Base-by-base conservation (phyloP, 1,140 invertebrate genomes). In the Brachionus sp. region DNA sequence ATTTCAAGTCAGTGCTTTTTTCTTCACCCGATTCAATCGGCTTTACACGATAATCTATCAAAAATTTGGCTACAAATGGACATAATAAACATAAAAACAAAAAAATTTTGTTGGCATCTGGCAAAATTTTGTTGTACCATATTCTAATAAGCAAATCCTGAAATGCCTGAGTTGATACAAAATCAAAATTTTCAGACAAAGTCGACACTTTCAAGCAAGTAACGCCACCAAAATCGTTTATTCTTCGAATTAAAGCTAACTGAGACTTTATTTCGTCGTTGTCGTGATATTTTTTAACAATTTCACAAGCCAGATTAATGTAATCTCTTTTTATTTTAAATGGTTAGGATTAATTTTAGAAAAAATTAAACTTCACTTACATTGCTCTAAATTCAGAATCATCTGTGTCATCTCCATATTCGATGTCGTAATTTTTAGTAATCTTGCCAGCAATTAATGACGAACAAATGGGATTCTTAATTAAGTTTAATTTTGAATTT, bases 71-170 rank as follows among this genome's bases (percentile, higher is more conserved):
- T 12, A 66, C 19, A 62, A 80, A 80, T n/a, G 77, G 77, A 66
- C 6, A 16, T n/a, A 37, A 7, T 42, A 80, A 10, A 19, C 50
- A 57, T 12, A 80, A 13, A 19, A 53, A 62, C 0, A 80, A 12
- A 25, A 35, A n/a, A 25, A 19, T 33, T 80, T 80, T 80, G n/a
- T 39, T 39, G 3, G 77, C 29, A 2, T 80, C 77, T 25, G 77
- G 77, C 19, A 80, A n/a, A 25, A 80, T 80, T 66, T 62, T 80
- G n/a, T 35, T n/a, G 25, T 80, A 80, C 77, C 77, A 80, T 12
- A 80, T 44, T 57, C 62, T 23, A 16, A 25, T 42, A 5, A 80
- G 13, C n/a, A 80, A 50, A 57, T 80, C 42, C 57, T 80, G 77
- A 62, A 80, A 80, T 9, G 35, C 57, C 12, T 57, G 50, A 13